Evolutionary conservation across 2,113 vertebrate species (phyloP), one percentile per base, ranked within the genome.

Genomic region (Tragelaphus strepsiceros): DNA sequence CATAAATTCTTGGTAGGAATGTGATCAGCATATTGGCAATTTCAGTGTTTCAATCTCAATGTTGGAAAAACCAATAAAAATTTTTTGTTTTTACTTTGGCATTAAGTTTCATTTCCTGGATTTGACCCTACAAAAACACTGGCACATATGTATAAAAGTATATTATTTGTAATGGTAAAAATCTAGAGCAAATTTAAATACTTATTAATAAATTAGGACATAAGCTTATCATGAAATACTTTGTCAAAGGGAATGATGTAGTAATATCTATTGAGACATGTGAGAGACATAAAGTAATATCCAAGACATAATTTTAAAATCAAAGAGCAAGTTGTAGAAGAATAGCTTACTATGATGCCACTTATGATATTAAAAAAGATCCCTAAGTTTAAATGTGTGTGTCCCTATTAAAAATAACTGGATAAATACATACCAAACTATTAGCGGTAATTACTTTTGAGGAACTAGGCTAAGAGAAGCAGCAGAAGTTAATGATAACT

Each of bases 161-260:
- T 88, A 74, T 59, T 62, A 59, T 96, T 84, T 83, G 13, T 80
- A 91, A 91, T 77, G 28, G 56, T 92, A 94, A 77, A 84, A 88
- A 82, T 30, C 22, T 64, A 88, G n/a, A 95, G 93, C 53, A 96
- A 94, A 97, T n/a, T 54, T 80, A 96, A 84, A 51, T 11, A 86
- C 53, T 93, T 82, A 86, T 93, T 95, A 97, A 97, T 97, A 95
- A 97, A 64, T 93, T 49, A 96, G 93, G 39, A 46, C 17, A 49
- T 54, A 39, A 61, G 28, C 46, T 91, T 89, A 91, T 81, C 64
- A 83, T 86, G 62, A 49, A 91, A 87, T 86, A 92, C 62, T 82
- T 77, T 87, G 85, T 96, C 91, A 96, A 94, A 96, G 88, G 86
- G 56, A 84, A 95, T 93, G 82, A 88, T 78, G 39, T 61, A 61